Conservation (phyloP, 2,888 invertebrate genomes). For the Tortricodes alternella region DNA sequence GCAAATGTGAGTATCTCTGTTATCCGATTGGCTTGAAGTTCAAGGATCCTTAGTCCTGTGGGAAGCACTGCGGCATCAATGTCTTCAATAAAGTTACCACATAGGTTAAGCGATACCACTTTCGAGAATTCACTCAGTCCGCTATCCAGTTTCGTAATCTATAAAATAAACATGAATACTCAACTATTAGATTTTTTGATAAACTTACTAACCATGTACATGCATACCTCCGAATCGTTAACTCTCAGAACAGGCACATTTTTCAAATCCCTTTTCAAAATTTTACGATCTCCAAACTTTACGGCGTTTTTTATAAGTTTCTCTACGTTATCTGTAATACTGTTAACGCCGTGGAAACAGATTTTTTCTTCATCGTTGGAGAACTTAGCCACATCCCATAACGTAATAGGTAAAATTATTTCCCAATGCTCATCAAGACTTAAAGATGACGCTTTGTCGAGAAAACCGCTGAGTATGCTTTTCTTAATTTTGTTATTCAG, state of each 20-base stretch:
- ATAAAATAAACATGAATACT: conserved; percentile 33
- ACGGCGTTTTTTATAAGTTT: conserved; percentile 58
- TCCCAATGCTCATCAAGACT: conserved; percentile 65
- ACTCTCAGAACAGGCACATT: conserved; percentile 55
- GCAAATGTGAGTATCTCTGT: conserved; percentile 53
- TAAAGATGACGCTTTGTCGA: conserved; percentile 53
- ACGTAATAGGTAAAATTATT: conserved; percentile 52
- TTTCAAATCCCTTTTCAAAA: conserved; percentile 54
- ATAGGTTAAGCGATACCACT: conserved; percentile 69
- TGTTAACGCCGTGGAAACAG: conserved; percentile 59
- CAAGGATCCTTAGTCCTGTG: conserved; percentile 61
- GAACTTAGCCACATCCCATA: conserved; percentile 70
- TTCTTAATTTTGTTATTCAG: conserved; percentile 59
- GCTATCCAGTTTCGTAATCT: conserved; percentile 77
- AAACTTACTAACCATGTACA: neutral
- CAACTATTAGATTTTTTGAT: neutral
- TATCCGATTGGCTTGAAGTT: conserved; percentile 78
- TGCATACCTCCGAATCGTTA: conserved; percentile 55
- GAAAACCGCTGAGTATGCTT: conserved; percentile 58
- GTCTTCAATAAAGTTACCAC: conserved; percentile 62
- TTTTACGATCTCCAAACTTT: conserved; percentile 44
- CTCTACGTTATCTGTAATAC: conserved; percentile 58
- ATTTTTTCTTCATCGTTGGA: conserved; percentile 60
- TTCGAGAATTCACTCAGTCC: conserved; percentile 59
- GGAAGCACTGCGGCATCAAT: conserved; percentile 65